Evolutionary conservation across 2,113 vertebrate species (phyloP), one percentile per base, ranked within the genome.

Genomic region (Brevimyrus niger): DNA sequence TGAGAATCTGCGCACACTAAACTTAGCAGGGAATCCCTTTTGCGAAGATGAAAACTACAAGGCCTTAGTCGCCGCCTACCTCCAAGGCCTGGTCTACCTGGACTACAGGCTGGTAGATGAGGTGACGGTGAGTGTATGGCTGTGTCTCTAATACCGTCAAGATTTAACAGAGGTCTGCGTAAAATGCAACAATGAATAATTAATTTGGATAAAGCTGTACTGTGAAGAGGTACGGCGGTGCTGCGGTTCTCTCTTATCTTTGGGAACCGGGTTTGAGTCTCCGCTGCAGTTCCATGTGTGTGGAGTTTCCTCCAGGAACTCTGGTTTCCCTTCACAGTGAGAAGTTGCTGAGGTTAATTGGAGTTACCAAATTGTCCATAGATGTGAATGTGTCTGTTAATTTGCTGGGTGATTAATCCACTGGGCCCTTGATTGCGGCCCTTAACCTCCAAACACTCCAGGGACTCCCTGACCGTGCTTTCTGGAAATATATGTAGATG

Each of bases 21-120:
- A 94, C 90, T 94, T 99, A 1, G 35, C 8, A 0, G 98, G 97
- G 90, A 99, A 99, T 91, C 96, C 97, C 0, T 21, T 97, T 21
- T 94, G 94, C 0, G 86, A 96, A 0, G 82, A 93, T 0, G 95
- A 96, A 15, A 90, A 92, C 11, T 98, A 97, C 89, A 92, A 0
- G 4, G 76, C 93, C 15, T 97, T 96, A 88, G 92, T 97, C 23
- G 92, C 94, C 5, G 97, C 96, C 87, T 93, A 97, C 90, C 95
- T 99, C 42, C 96, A 97, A 53, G 92, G 96, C 8, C 93, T 99
- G 47, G 94, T 92, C 15, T 97, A 95, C 90, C 94, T 99, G 80
- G 97, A 99, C 94, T 97, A 95, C 94, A 96, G 92, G 83, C 91
- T 94, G 3, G 84, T 99, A 46, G 93, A 95, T 21, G 92, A 96